A percentile compares a stretch with the other conserved stretches of the same genome.
Conservation (phyloP, 2,888 invertebrate species). For the Nycteola revayana region DNA sequence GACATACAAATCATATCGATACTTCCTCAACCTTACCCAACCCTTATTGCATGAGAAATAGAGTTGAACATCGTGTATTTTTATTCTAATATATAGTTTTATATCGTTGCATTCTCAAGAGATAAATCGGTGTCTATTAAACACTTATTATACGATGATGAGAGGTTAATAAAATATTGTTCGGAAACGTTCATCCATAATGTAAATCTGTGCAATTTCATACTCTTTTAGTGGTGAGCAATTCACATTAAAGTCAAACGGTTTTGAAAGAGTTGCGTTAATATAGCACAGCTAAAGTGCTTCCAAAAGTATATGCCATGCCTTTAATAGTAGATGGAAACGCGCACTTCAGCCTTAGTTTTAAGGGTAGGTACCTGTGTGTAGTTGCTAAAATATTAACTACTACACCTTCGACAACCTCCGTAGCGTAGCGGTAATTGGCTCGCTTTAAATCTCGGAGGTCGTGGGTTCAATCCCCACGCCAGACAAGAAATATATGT, state of each 20-base stretch:
- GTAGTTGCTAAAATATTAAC: too few relatives aligned
- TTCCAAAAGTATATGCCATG: too few relatives aligned
- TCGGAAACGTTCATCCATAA: slow-evolving; percentile 39
- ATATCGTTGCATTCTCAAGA: slow-evolving; percentile 34
- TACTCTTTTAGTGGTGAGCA: slow-evolving; percentile 9
- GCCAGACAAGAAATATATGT: too few relatives aligned
- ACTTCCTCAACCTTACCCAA: slow-evolving; percentile 18
- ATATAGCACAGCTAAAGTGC: too few relatives aligned
- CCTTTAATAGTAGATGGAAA: too few relatives aligned
- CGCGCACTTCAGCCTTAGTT: too few relatives aligned
- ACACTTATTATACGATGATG: slow-evolving; percentile 72
- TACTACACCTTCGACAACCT: too few relatives aligned
- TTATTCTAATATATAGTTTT: slow-evolving; percentile 2
- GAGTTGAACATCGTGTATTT: slow-evolving; percentile 15
- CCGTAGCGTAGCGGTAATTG: too few relatives aligned
- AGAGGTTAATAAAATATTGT: slow-evolving; percentile 77
- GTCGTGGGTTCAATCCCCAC: too few relatives aligned
- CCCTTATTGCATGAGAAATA: slow-evolving; percentile 13
- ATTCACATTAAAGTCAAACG: background rate
- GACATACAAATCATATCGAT: slow-evolving; percentile 18
- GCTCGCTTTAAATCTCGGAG: too few relatives aligned
- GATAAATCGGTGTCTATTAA: slow-evolving; percentile 77
- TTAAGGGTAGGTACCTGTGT: too few relatives aligned
- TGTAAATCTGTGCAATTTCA: slow-evolving; percentile 44
- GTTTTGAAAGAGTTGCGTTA: background rate